phyloP scores from a whole-genome alignment of 2,888 invertebrate genomes.

The Nomada fucata region DNA sequence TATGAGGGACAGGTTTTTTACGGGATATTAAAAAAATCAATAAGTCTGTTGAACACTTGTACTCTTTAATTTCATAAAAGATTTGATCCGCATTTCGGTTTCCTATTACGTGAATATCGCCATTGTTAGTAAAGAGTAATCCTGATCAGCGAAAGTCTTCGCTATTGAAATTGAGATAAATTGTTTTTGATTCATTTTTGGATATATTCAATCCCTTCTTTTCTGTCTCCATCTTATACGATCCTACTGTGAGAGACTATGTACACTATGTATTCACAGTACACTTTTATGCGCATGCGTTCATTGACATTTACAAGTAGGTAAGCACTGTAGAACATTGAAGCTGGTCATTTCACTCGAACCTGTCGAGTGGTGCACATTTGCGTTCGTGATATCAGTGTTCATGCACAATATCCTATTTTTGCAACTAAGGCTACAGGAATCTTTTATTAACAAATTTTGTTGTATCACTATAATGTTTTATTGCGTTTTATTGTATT shows the following conservation, averaged over 20 bases:
- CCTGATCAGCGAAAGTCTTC: background rate
- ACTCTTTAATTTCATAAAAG: slow-evolving; percentile 19
- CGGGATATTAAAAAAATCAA: slow-evolving; percentile 47
- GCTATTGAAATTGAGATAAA: background rate
- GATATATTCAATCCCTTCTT: slow-evolving; percentile 22
- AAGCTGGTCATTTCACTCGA: slow-evolving; percentile 53
- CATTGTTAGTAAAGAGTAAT: background rate
- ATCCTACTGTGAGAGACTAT: slow-evolving; percentile 53
- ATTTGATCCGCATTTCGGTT: background rate
- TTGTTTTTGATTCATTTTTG: slow-evolving; percentile 55
- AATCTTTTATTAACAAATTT: background rate
- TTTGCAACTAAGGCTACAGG: background rate
- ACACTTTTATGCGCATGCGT: slow-evolving; percentile 60
- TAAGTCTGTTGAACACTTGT: slow-evolving; percentile 28
- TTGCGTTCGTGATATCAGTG: too few relatives aligned
- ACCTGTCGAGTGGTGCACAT: slow-evolving; percentile 8
- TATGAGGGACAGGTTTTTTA: slow-evolving; percentile 6
- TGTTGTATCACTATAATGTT: background rate
- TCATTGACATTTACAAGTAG: slow-evolving; percentile 59
- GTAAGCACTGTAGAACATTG: slow-evolving; percentile 41
- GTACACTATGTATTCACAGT: slow-evolving; percentile 45
- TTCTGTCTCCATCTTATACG: slow-evolving; percentile 46
- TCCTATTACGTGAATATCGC: background rate
- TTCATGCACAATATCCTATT: background rate
- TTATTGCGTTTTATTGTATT: slow-evolving; percentile 1